Evolutionary conservation across 2,888 invertebrate genomes (phyloP), one percentile per base, ranked within the genome.

Genomic region (Stratiomys singularior): DNA sequence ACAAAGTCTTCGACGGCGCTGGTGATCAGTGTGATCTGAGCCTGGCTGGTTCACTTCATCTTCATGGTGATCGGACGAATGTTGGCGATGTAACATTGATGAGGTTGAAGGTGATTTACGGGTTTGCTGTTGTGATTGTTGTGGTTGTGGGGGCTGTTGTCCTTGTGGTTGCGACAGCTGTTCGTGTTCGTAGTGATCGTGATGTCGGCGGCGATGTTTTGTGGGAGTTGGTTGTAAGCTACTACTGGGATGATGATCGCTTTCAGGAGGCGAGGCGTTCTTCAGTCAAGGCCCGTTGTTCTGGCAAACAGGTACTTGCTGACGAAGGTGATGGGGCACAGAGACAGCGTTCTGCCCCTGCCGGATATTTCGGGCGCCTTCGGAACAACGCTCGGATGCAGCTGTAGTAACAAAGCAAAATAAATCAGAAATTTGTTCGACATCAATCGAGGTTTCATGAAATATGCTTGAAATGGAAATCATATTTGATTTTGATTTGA

Each of bases 321-420:
- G 87, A 87, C 87, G 87, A 87, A 86, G 87, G 87, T 87, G 87
- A 87, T 87, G 87, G 90, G 88, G 90, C 90, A 86, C 89, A 90
- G 88, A 90, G 90, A 86, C 89, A 89, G 87, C 87, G 89, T 85
- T 88, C 87, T 86, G 88, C 89, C 90, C 88, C 89, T 91, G 88
- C 89, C 91, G 86, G 90, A 89, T 91, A 91, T 91, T 87, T 87
- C 86, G 85, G 87, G 92, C 93, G 86, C 90, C 91, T 87, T 90
- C 91, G 89, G 94, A 94, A 89, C 94, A 95, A 89, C 92, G 94
- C 89, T 95, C 95, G 88, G 94, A 95, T 88, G 94, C 95, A 92
- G 93, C 90, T 92, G 88, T 85, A 21, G 60, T 60, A 11, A 60
- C 2, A 60, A 0, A 52, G 52, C n/a, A 52, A 52, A 52, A 52